A percentile compares a stretch with the other conserved stretches of the same genome.
Evolutionary conservation across 2,888 invertebrate species (phyloP).

Genomic region (Lumbricus terrestris): DNA sequence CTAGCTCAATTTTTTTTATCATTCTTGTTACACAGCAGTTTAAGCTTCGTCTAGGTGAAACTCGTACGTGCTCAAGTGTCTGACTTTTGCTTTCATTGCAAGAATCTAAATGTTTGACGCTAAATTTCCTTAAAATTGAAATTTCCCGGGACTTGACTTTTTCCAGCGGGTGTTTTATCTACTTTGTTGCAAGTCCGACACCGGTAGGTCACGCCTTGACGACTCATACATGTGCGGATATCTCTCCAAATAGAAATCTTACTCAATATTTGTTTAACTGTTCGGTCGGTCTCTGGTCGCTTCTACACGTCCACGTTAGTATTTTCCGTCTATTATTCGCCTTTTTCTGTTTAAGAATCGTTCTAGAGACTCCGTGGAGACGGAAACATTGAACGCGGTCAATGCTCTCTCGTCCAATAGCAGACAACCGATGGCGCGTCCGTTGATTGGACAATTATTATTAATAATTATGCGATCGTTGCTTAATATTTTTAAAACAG

Average conservation of each 20-base stretch:
- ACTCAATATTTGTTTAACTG: not conserved
- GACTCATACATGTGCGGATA: not conserved
- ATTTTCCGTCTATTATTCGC: not conserved
- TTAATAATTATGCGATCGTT: not conserved
- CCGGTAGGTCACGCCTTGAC: not conserved
- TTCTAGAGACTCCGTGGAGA: not conserved
- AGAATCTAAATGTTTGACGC: too few relatives aligned
- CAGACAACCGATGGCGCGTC: not conserved
- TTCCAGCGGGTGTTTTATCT: not conserved
- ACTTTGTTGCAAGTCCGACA: not conserved
- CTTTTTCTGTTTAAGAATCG: not conserved
- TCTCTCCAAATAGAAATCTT: not conserved
- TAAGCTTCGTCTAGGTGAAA: not conserved
- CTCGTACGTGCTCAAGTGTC: not conserved
- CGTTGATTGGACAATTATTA: not conserved
- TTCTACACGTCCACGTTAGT: not conserved
- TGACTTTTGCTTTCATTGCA: too few relatives aligned
- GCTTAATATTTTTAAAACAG: not conserved
- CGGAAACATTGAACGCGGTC: not conserved
- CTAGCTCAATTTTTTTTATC: not conserved
- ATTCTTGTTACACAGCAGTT: not conserved
- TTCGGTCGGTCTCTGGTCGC: not conserved
- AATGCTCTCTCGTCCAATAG: not conserved
- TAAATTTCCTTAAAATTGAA: too few relatives aligned
- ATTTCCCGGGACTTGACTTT: too few relatives aligned